Conservation (phyloP, 2,888 invertebrate genomes). For the Tenthredo mesomela region DNA sequence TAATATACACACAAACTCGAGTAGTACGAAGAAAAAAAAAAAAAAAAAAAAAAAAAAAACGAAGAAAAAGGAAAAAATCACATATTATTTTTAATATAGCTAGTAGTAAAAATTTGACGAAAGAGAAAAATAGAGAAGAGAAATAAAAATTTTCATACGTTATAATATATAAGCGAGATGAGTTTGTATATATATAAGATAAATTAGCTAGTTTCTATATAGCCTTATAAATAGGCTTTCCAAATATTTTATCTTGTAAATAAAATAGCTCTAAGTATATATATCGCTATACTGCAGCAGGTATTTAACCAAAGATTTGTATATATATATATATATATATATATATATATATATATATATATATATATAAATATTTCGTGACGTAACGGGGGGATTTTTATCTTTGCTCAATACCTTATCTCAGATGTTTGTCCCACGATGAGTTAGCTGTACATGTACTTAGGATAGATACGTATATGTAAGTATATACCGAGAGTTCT, state of each 20-base stretch:
- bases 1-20: no score
- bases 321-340: not conserved
- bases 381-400: constrained; percentile 63
- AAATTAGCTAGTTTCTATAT: not conserved
- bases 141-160: no score
- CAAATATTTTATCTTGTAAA: not conserved
- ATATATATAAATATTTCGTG: constrained; percentile 52
- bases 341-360: not conserved
- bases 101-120: no score
- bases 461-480: not conserved
- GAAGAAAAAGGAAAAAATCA: no score
- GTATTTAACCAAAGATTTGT: not conserved
- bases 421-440: constrained; percentile 57
- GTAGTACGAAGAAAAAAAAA: no score
- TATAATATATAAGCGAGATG: no score
- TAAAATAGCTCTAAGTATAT: not conserved
- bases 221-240: no score
- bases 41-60: no score
- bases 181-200: no score
- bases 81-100: no score
- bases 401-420: constrained; percentile 66
- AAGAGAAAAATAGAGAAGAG: no score
- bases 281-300: not conserved
- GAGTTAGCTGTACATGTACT: not conserved
- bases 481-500: not conserved